A percentile compares a stretch with the other conserved stretches of the same genome.
These are phyloP conservation scores for Isichthys henryi DNA, from an alignment of 2,113 vertebrate species.

Conservation along the genomic window DNA sequence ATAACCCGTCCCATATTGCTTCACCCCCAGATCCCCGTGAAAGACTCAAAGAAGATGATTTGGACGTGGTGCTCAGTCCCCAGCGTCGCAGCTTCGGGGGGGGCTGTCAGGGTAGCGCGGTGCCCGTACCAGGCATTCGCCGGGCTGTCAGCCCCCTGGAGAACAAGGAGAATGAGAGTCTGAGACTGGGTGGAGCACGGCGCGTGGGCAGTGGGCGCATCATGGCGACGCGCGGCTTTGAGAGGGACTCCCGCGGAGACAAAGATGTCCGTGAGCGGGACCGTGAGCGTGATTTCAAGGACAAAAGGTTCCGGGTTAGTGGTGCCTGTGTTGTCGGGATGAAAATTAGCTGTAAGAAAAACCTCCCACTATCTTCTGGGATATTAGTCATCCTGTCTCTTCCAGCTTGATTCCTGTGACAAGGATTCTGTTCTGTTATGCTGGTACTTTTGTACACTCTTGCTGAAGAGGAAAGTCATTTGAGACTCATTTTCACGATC, in stretches of 20 bases:
- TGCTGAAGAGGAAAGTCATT: not conserved
- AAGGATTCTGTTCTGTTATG: not conserved
- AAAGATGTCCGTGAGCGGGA: conserved; percentile 76
- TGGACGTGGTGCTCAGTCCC: conserved; percentile 90
- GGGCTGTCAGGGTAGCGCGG: conserved; percentile 78
- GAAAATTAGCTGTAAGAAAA: not conserved
- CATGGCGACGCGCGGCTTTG: conserved; percentile 78
- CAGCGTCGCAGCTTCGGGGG: conserved; percentile 95
- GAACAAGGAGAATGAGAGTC: conserved; percentile 82
- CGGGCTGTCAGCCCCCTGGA: conserved; percentile 82
- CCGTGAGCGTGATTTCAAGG: conserved; percentile 85
- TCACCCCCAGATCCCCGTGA: conserved; percentile 78
- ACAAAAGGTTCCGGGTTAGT: conserved; percentile 90
- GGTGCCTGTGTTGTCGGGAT: not conserved
- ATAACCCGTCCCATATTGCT: not conserved
- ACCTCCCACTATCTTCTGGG: not conserved
- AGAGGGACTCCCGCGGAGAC: conserved; percentile 78
- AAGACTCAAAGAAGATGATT: conserved; percentile 89
- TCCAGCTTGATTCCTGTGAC: too few relatives aligned
- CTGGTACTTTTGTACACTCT: not conserved
- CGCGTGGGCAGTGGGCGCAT: conserved; percentile 93
- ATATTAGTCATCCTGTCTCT: not conserved
- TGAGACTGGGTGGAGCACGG: conserved; percentile 74
- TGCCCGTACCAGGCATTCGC: conserved; percentile 61
- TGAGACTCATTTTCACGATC: not conserved